Evolutionary conservation across 2,797 vertebrate genomes (phyloP), one percentile per base, ranked within the genome.

Genomic region (Prunella strophiata): DNA sequence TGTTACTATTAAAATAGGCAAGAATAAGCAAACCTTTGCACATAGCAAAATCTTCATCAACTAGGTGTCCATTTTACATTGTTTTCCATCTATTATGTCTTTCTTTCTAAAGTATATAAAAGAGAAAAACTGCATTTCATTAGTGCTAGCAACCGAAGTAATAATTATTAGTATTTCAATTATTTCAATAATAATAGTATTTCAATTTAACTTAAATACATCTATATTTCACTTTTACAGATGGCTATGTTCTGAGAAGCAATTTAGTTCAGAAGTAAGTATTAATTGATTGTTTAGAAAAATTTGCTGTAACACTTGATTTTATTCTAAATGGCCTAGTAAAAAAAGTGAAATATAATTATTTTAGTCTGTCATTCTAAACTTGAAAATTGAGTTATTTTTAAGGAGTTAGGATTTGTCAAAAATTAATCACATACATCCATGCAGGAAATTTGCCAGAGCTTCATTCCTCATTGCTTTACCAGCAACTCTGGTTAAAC

Each of bases 171-270:
- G 16, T 85, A 72, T 71, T 70, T 51, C 11, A 68, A 68, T 51
- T 82, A 34, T 34, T 34, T 34, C 34, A 34, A 34, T 34, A 34
- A 34, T 34, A 34, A 34, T 34, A 83, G 16, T 85, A 72, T 71
- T 70, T 51, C 11, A 68, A 68, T 51, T 82, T 79, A 75, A 93
- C 59, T 92, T 90, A 62, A 81, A 71, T 77, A 55, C 19, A 22
- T 61, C 27, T 70, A 27, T 94, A 90, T 97, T 96, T 96, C 85
- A 55, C 54, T 95, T 96, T 96, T 97, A 86, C 97, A 99, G 99
- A 98, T 97, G 99, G 99, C 85, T 99, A 99, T 16, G 99, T 99
- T 65, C 98, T 96, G n/a, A 97, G 95, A 90, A 97, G 97, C 95
- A 84, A 98, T 91, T 97, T 99, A 85, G 95, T 88, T 13, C 85